A percentile compares a stretch with the other conserved stretches of the same genome.
These are phyloP conservation scores for Euschistus heros DNA, from an alignment of 1,140 invertebrate species.

Conservation along the genomic window DNA sequence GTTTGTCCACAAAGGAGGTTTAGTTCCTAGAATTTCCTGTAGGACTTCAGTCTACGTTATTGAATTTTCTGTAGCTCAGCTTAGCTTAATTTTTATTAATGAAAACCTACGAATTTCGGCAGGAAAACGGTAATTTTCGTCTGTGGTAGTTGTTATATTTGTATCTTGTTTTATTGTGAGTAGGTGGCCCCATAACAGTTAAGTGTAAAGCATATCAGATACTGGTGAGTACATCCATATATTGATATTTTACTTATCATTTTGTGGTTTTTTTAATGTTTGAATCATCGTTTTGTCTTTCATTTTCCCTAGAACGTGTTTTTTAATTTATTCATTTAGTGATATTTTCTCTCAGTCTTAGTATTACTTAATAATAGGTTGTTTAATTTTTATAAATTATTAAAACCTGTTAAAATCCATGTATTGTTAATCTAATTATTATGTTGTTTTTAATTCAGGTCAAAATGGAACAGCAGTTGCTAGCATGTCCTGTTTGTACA, in stretches of 20 bases:
- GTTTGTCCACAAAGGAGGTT: conserved; percentile 13
- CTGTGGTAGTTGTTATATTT: neutral
- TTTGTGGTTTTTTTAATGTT: neutral
- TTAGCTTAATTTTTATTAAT: neutral
- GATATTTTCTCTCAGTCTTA: too few relatives aligned
- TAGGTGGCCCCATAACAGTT: conserved; percentile 6
- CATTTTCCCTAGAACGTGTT: too few relatives aligned
- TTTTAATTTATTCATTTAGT: too few relatives aligned
- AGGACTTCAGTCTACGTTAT: conserved; percentile 17
- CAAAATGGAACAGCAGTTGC: conserved; percentile 16
- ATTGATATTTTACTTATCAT: too few relatives aligned
- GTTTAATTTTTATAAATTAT: too few relatives aligned
- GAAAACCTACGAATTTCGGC: neutral
- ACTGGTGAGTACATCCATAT: too few relatives aligned
- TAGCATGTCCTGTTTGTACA: conserved; percentile 65
- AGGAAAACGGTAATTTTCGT: neutral
- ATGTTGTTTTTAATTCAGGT: conserved; percentile 3
- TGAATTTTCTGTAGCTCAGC: conserved; percentile 16
- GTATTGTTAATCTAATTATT: neutral
- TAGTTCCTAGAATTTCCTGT: conserved; percentile 20
- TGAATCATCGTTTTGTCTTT: too few relatives aligned
- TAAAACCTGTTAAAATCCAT: too few relatives aligned
- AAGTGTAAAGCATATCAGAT: too few relatives aligned
- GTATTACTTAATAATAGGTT: too few relatives aligned
- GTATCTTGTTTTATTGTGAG: neutral